phyloP scores from a whole-genome alignment of 2,797 vertebrate species.

The Poeciliopsis turneri region DNA sequence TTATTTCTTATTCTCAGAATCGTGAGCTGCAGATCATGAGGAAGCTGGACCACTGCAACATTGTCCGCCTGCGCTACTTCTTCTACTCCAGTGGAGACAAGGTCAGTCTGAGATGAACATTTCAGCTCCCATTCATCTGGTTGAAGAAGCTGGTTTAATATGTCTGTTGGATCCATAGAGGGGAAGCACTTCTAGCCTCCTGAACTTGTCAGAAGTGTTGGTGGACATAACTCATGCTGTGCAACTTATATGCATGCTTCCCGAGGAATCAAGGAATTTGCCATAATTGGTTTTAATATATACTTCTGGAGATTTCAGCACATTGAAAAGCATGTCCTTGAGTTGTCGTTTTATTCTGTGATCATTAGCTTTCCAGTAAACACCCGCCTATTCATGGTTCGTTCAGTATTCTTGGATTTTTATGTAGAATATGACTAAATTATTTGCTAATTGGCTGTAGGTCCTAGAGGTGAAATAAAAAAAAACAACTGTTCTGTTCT shows the following conservation, averaged over 20 bases:
- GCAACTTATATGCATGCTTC: not conserved
- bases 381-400: not conserved
- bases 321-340: not conserved
- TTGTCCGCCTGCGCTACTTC: slow-evolving; percentile 98
- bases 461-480: not conserved
- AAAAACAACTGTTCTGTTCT: not conserved
- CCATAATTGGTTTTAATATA: not conserved
- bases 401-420: not conserved
- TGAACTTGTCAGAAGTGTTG: not conserved
- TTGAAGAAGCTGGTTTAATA: not conserved
- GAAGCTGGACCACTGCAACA: slow-evolving; percentile 99
- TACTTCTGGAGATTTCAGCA: not conserved
- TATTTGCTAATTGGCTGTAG: not conserved
- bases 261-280: not conserved
- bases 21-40: slow-evolving; percentile 98
- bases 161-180: not conserved
- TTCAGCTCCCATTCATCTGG: not conserved
- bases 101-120: slow-evolving; percentile 76
- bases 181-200: not conserved
- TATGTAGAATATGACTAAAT: not conserved
- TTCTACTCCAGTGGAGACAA: slow-evolving; percentile 99
- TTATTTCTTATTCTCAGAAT: slow-evolving; percentile 77
- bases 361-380: not conserved
- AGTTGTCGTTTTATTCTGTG: not conserved
- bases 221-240: not conserved